Base-by-base conservation (phyloP, 1,140 invertebrate species). In the Phthorimaea operculella region DNA sequence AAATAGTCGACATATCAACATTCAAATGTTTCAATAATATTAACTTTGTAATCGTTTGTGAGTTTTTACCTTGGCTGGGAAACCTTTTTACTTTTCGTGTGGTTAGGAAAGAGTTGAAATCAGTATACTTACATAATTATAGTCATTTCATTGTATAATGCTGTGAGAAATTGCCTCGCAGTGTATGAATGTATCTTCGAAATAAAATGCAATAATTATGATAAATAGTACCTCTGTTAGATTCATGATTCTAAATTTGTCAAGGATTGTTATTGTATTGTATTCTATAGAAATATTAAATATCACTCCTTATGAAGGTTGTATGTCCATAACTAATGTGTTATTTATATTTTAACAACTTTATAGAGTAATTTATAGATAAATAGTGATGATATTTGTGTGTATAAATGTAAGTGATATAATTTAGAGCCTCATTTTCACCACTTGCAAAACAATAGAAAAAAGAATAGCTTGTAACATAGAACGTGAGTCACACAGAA, bases 281-380 rank as follows among this genome's bases (percentile, higher is more conserved):
- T 28, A 28, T 28, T 28, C 21, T 76, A 64, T 56, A 63, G 57
- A 55, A 33, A 59, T 58, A 58, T 61, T 60, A 67, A 64, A 64
- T 69, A 63, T 71, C 76, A 74, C 70, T 79, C 74, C 77, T 83
- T 81, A 77, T 70, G 68, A 81, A 84, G 81, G 79, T 84, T 83
- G 81, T 82, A 81, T 75, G 75, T 79, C 76, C 76, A 78, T 57
- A 75, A 66, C 62, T 79, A 79, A 76, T 80, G 69, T 78, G 66
- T 82, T 82, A 76, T 82, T 79, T 81, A 74, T 79, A 75, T 73
- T 66, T 72, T 81, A 75, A 77, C 70, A 73, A 72, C 78, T 76
- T 70, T 78, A 78, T 73, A 72, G 11, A 42, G 16, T 69, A 60
- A 74, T 80, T 76, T 79, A 68, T 78, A 81, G 71, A 74, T 67